Evolutionary conservation across 2,888 invertebrate genomes (phyloP).

Genomic region (Thelaira solivaga): DNA sequence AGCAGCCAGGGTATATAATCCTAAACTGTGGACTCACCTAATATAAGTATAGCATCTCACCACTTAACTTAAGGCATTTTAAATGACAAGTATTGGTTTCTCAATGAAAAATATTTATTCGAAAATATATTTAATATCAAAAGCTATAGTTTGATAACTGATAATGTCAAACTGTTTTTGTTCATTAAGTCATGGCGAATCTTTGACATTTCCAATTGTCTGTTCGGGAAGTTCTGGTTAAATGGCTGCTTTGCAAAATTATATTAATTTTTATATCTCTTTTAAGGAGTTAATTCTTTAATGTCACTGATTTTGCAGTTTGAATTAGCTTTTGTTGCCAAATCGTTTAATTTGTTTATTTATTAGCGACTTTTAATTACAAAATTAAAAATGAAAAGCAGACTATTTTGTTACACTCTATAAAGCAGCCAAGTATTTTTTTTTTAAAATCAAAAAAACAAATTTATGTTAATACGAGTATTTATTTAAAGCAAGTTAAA

Average conservation of each 20-base stretch:
- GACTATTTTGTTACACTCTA: not conserved
- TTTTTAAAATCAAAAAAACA: not conserved
- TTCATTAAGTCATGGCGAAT: no score
- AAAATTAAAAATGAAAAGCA: not conserved
- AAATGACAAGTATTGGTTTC: no score
- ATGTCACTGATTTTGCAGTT: not conserved
- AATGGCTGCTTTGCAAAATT: not conserved
- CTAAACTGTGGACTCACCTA: no score
- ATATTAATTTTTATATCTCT: not conserved
- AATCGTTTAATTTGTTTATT: slow-evolving; percentile 25
- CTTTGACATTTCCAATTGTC: no score
- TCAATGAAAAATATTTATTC: no score
- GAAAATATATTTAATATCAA: no score
- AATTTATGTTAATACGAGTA: not conserved
- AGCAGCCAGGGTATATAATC: no score
- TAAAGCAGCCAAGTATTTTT: not conserved
- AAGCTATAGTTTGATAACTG: no score
- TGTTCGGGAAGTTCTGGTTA: no score
- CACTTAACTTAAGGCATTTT: no score
- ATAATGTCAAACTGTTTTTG: no score
- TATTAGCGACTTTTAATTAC: slow-evolving; percentile 29
- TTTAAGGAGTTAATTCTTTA: not conserved
- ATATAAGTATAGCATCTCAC: no score
- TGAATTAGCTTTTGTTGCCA: slow-evolving; percentile 9
- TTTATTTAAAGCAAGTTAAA: not conserved